Conservation (phyloP, 2,888 invertebrate species). For the Chloroclysta siterata region DNA sequence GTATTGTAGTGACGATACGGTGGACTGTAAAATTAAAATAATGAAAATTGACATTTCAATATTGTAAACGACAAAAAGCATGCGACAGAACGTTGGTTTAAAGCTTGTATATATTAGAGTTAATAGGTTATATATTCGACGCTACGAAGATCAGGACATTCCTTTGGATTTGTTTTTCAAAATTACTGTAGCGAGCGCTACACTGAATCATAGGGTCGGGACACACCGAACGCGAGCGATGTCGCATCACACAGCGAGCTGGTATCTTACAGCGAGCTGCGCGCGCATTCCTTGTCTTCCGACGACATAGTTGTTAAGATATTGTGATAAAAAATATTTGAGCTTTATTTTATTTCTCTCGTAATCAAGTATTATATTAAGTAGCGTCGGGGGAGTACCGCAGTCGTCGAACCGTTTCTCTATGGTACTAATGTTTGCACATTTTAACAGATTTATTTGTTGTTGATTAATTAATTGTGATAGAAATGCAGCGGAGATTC, state of each 20-base stretch:
- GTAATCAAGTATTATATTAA: conserved; percentile 42
- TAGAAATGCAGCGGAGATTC: conserved; percentile 45
- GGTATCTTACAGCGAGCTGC: not conserved
- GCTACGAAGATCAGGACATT: conserved; percentile 50
- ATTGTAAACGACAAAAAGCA: conserved; percentile 16
- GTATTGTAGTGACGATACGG: not conserved
- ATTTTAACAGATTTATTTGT: conserved; percentile 57
- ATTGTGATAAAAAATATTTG: conserved; percentile 61
- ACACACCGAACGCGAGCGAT: conserved; percentile 21
- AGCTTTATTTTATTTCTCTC: conserved; percentile 54
- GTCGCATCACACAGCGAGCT: conserved; percentile 1
- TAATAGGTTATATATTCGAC: conserved; percentile 58
- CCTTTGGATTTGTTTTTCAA: conserved; percentile 40
- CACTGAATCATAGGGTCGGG: conserved; percentile 33
- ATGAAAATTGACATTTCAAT: not conserved
- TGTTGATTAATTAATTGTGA: conserved; percentile 54
- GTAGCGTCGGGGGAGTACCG: conserved; percentile 36
- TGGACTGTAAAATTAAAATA: not conserved
- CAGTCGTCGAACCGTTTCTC: conserved; percentile 37
- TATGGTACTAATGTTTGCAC: conserved; percentile 55
- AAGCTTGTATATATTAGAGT: conserved; percentile 70
- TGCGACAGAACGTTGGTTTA: conserved; percentile 39
- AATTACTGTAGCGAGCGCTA: conserved; percentile 37
- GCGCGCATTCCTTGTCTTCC: conserved; percentile 22
- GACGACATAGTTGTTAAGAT: conserved; percentile 51